Evolutionary conservation across 2,113 vertebrate species (phyloP).

Genomic region (Plecturocebus donacophilus): DNA sequence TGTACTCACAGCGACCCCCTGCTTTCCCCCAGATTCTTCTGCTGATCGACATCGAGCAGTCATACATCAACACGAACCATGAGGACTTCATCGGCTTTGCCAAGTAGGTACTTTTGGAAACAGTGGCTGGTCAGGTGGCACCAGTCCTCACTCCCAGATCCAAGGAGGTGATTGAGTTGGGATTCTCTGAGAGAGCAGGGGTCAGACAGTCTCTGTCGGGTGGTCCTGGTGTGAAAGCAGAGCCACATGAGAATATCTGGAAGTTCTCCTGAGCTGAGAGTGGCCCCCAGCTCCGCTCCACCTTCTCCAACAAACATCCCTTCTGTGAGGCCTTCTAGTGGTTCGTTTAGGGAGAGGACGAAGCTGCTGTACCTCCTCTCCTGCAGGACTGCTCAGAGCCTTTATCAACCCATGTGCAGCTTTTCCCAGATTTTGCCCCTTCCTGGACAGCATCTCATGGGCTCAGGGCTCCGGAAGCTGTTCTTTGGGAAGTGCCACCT

Average conservation of each 20-base stretch:
- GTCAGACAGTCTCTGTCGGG: not conserved
- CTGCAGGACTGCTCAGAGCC: not conserved
- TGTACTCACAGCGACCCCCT: not conserved
- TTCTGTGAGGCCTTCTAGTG: not conserved
- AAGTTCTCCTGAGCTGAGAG: not conserved
- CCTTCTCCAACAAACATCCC: accelerated
- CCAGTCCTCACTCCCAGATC: not conserved
- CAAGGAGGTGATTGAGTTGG: not conserved
- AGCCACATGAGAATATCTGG: not conserved
- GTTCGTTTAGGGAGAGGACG: not conserved
- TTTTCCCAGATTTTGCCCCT: not conserved
- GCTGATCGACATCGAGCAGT: slow-evolving; percentile 97
- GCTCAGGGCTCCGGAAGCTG: not conserved
- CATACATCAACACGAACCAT: slow-evolving; percentile 99
- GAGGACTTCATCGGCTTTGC: slow-evolving; percentile 99
- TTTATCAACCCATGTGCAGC: accelerated
- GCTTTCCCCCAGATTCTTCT: slow-evolving; percentile 90
- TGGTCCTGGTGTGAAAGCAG: not conserved
- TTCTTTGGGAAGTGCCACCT: not conserved
- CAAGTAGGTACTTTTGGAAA: slow-evolving; percentile 87
- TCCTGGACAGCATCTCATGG: accelerated
- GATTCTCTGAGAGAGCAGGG: not conserved
- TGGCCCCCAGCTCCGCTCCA: not conserved
- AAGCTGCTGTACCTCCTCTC: too few species aligned
- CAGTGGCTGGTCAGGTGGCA: not conserved